phyloP scores from a whole-genome alignment of 1,140 invertebrate species.

The Brachionus asplanchnoidis region DNA sequence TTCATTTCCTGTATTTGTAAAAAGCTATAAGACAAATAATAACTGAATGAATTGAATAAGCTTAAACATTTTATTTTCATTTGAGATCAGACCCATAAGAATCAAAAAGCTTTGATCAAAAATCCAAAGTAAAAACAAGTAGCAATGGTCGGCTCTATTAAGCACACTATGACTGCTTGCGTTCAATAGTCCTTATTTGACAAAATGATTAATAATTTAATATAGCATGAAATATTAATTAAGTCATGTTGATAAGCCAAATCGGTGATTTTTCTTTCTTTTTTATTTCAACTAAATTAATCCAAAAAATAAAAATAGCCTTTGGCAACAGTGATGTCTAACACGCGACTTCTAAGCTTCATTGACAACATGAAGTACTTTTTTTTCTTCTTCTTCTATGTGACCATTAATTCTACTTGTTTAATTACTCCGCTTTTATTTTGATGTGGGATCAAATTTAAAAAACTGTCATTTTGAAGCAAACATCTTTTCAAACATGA shows the following conservation, averaged over 20 bases:
- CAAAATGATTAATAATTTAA: conserved; percentile 12
- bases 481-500: too few species aligned
- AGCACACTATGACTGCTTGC: background rate
- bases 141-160: background rate
- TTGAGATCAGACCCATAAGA: background rate
- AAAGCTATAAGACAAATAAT: too few species aligned
- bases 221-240: conserved; percentile 27
- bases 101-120: background rate
- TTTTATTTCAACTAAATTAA: background rate
- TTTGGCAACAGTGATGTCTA: background rate
- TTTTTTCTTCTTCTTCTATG: background rate
- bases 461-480: background rate
- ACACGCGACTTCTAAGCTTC: background rate
- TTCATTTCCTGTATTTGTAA: too few species aligned
- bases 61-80: background rate
- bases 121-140: background rate
- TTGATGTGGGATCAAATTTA: background rate
- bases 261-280: background rate
- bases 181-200: background rate
- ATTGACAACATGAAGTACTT: background rate
- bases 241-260: conserved; percentile 10
- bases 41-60: background rate
- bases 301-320: background rate
- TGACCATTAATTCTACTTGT: background rate
- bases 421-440: background rate